A percentile compares a stretch with the other conserved stretches of the same genome.
These are phyloP conservation scores for Platanista minor DNA, from an alignment of 2,113 vertebrate genomes.

Conservation along the genomic window DNA sequence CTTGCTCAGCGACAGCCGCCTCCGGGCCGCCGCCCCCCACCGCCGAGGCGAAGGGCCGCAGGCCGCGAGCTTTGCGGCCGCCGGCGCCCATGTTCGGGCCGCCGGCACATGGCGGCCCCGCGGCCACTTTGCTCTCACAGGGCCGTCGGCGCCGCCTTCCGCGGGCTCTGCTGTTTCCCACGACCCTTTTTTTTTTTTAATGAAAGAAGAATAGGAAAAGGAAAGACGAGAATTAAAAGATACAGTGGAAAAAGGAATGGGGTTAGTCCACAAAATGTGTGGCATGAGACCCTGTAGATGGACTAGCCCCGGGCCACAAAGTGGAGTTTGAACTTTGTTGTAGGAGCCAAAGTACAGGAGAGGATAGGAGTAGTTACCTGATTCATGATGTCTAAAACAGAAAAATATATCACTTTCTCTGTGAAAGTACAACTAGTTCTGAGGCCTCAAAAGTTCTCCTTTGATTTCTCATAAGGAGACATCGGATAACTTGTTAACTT, in stretches of 20 bases:
- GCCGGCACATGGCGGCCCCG: slow-evolving; percentile 56
- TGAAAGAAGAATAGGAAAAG: background rate
- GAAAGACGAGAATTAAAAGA: background rate
- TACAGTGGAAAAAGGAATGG: background rate
- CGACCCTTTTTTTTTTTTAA: background rate
- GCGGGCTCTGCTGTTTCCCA: slow-evolving; percentile 52
- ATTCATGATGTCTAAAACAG: background rate
- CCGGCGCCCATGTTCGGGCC: slow-evolving; percentile 91
- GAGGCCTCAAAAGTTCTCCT: background rate
- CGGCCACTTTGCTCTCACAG: slow-evolving; percentile 35
- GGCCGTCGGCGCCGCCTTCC: slow-evolving; percentile 4
- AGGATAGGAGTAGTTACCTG: background rate
- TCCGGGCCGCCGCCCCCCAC: slow-evolving; percentile 78
- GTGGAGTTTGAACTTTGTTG: background rate
- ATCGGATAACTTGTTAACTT: background rate
- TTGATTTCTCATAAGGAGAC: background rate
- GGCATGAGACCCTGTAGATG: background rate
- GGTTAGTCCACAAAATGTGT: background rate
- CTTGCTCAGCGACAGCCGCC: slow-evolving; percentile 84
- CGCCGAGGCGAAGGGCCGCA: slow-evolving; percentile 90
- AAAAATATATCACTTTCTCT: background rate
- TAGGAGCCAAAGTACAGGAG: background rate
- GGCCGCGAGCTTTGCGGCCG: slow-evolving; percentile 90
- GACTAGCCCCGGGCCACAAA: background rate
- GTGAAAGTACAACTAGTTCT: background rate